phyloP scores from a whole-genome alignment of 2,797 vertebrate genomes.

The Xenopus petersii region DNA sequence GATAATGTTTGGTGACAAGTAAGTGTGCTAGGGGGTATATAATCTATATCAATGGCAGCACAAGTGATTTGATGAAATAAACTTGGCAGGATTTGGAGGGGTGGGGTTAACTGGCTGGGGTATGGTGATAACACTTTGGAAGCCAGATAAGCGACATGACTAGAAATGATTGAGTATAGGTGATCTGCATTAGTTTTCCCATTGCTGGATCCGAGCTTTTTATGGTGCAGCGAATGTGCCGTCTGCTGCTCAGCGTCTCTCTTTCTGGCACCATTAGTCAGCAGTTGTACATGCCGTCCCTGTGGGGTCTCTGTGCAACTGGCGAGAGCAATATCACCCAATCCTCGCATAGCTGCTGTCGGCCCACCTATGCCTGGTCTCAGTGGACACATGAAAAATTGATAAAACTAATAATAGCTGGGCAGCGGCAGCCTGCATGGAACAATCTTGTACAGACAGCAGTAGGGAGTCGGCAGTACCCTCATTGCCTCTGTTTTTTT shows the following conservation, averaged over 20 bases:
- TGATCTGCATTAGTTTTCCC: neutral
- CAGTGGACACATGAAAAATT: conserved; percentile 8
- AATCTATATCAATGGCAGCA: neutral
- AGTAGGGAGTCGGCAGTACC: no score
- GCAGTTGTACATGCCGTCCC: neutral
- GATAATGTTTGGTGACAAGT: no score
- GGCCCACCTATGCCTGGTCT: neutral
- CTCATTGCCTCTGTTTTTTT: no score
- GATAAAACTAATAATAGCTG: conserved; percentile 14
- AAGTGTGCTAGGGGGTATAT: no score
- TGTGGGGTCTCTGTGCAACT: neutral
- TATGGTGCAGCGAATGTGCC: neutral
- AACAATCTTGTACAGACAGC: no score
- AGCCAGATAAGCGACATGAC: conserved; percentile 2
- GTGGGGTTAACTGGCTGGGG: neutral
- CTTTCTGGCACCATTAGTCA: neutral
- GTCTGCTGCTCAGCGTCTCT: no score
- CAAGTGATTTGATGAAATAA: no score
- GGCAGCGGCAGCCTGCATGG: no score
- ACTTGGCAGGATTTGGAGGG: neutral
- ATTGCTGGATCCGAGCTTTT: neutral
- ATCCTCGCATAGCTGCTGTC: neutral
- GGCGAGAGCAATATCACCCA: neutral
- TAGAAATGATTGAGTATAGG: conserved; percentile 9
- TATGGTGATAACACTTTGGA: conserved; percentile 8